A percentile compares a stretch with the other conserved stretches of the same genome.
Evolutionary conservation across 2,113 vertebrate genomes (phyloP).

Genomic region (Rattus rattus): DNA sequence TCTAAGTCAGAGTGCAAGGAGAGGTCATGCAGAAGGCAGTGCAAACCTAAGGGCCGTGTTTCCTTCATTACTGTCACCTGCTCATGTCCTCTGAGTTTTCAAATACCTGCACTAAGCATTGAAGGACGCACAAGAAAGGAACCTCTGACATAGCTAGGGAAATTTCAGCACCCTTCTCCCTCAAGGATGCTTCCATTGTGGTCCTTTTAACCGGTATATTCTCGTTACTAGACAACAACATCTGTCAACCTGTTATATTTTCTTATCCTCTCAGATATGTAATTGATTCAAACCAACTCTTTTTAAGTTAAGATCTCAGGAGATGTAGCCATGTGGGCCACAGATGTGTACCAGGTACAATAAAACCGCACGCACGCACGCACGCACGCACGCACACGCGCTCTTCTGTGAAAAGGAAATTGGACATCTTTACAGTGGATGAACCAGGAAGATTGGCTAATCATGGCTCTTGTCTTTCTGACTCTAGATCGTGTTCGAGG

Average conservation of each 20-base stretch:
- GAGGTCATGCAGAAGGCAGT: neutral
- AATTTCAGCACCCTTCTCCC: slow-evolving; percentile 39
- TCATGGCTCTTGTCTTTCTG: slow-evolving; percentile 48
- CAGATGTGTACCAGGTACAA: slow-evolving; percentile 65
- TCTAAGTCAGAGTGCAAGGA: neutral
- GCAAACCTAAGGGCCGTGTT: neutral
- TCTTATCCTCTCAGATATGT: slow-evolving; percentile 40
- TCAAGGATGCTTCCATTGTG: slow-evolving; percentile 23
- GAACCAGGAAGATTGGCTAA: slow-evolving; percentile 46
- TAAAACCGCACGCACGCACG: neutral
- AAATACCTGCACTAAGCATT: neutral
- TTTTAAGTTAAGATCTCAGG: slow-evolving; percentile 72
- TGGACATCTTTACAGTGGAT: slow-evolving; percentile 13
- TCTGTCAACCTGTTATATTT: slow-evolving; percentile 41
- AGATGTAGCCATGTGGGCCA: slow-evolving; percentile 60
- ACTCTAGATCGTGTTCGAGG: slow-evolving; percentile 95
- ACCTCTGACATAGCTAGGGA: slow-evolving; percentile 61
- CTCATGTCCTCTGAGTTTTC: slow-evolving; percentile 20
- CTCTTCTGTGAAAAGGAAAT: neutral
- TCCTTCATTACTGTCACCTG: neutral
- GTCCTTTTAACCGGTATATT: slow-evolving; percentile 57
- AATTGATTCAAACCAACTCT: slow-evolving; percentile 69
- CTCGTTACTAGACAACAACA: slow-evolving; percentile 18
- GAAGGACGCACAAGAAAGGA: slow-evolving; percentile 66
- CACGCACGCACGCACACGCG: neutral